Percentiles rank a stretch among this genome's conserved stretches.
phyloP scores from a whole-genome alignment of 2,113 vertebrate genomes.

The Psettodes erumei region DNA sequence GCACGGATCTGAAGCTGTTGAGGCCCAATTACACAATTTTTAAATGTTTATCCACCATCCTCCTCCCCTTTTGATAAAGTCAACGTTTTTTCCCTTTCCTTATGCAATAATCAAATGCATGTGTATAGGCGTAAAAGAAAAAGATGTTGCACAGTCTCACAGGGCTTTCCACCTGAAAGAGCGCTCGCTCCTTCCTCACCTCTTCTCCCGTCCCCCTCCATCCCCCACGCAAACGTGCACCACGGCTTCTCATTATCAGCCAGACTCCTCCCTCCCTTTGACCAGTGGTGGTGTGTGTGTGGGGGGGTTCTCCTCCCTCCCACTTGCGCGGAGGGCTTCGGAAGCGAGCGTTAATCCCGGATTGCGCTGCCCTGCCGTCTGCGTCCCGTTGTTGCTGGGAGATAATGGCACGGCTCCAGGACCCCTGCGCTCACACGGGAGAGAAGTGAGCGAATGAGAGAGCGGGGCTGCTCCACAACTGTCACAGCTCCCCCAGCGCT shows the following conservation, averaged over 20 bases:
- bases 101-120: too few species aligned
- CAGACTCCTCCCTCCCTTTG: conserved; percentile 74
- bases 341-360: conserved; percentile 75
- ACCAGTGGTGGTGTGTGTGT: conserved; percentile 56
- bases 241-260: conserved; percentile 69
- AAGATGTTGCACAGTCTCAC: too few species aligned
- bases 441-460: conserved; percentile 61
- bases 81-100: too few species aligned
- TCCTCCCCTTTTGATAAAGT: conserved; percentile 6
- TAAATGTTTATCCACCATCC: not conserved
- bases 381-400: conserved; percentile 74
- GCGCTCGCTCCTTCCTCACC: conserved; percentile 24
- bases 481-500: conserved; percentile 56
- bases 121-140: too few species aligned
- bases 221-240: too few species aligned
- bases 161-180: too few species aligned
- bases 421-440: conserved; percentile 69
- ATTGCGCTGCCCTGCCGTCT: conserved; percentile 77
- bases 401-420: conserved; percentile 77
- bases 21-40: not conserved
- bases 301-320: conserved; percentile 66
- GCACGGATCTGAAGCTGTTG: not conserved
- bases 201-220: conserved; percentile 17
- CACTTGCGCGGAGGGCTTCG: conserved; percentile 65
- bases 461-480: conserved; percentile 50